These are phyloP conservation scores for Diogma glabrata DNA, from an alignment of 2,888 invertebrate genomes.

Conservation along the genomic window DNA sequence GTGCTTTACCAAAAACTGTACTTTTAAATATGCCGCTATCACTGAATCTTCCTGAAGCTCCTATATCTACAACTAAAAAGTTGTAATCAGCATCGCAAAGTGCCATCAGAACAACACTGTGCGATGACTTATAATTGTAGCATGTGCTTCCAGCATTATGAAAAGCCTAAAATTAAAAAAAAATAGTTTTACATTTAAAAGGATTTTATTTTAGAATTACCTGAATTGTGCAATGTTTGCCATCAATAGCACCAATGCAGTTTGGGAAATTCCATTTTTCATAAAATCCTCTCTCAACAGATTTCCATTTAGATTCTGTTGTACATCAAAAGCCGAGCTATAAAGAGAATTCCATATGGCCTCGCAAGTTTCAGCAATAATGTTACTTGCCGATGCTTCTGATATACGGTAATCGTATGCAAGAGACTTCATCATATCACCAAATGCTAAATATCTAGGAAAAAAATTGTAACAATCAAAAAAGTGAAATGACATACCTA, in stretches of 20 bases:
- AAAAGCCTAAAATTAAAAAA: constrained; percentile 1
- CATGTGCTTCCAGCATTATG: constrained; percentile 10
- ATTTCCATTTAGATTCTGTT: not conserved
- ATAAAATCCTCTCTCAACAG: not conserved
- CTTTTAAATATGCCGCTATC: constrained; percentile 12
- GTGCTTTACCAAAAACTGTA: constrained; percentile 13
- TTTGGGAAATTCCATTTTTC: not conserved
- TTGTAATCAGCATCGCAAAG: constrained; percentile 9
- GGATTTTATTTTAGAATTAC: not conserved
- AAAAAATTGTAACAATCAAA: not conserved
- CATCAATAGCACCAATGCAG: not conserved
- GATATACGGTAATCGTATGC: not conserved
- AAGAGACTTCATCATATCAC: constrained; percentile 5
- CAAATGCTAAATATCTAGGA: constrained; percentile 4
- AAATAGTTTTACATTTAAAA: not conserved
- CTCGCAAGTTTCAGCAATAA: not conserved
- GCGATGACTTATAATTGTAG: constrained; percentile 13
- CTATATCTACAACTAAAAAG: constrained; percentile 14
- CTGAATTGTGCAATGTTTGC: not conserved
- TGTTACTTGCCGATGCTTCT: not conserved
- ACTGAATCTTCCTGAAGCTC: constrained; percentile 7
- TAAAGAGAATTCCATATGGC: not conserved
- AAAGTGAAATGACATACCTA: too few relatives aligned
- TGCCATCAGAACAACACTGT: constrained; percentile 14
- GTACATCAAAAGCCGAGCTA: not conserved